Percentiles rank a stretch among this genome's conserved stretches.
These are phyloP conservation scores for Epinephelus awoara DNA, from an alignment of 2,797 vertebrate genomes.

Conservation along the genomic window DNA sequence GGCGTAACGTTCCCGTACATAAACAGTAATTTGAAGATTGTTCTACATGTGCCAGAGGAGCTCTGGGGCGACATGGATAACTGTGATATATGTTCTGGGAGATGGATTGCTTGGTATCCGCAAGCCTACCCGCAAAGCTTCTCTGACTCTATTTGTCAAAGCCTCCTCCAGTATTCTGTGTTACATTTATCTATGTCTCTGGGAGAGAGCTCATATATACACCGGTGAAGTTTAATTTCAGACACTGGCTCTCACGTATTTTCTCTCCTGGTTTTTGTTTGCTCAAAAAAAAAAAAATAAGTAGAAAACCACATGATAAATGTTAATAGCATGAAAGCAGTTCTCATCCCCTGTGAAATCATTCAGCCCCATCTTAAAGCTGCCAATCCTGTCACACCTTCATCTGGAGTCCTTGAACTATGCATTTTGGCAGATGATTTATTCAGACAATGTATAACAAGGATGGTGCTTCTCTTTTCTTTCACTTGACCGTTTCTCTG, in stretches of 20 bases:
- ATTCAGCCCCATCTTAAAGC: conserved; percentile 23
- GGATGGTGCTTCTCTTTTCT: not conserved
- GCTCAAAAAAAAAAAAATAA: conserved; percentile 13
- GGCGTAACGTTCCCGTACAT: conserved; percentile 48
- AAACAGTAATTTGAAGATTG: conserved; percentile 88
- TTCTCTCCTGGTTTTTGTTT: conserved; percentile 39
- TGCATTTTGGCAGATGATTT: conserved; percentile 8
- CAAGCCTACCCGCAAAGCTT: conserved; percentile 69
- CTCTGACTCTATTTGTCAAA: conserved; percentile 82
- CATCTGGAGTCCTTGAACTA: conserved; percentile 33
- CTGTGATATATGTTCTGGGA: conserved; percentile 89
- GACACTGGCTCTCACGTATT: conserved; percentile 51
- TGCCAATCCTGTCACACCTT: conserved; percentile 19
- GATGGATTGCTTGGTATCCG: conserved; percentile 86
- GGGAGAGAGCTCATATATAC: conserved; percentile 41
- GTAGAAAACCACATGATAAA: conserved; percentile 21
- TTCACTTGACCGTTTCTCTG: not conserved
- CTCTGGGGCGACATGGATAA: conserved; percentile 82
- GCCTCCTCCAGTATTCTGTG: conserved; percentile 64
- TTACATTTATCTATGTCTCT: conserved; percentile 73
- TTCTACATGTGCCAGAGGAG: conserved; percentile 78
- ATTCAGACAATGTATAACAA: conserved; percentile 3
- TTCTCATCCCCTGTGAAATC: conserved; percentile 21
- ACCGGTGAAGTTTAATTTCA: conserved; percentile 66
- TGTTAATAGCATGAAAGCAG: conserved; percentile 39